Evolutionary conservation across 2,888 invertebrate species (phyloP).

Genomic region (Sminthurides aquaticus): DNA sequence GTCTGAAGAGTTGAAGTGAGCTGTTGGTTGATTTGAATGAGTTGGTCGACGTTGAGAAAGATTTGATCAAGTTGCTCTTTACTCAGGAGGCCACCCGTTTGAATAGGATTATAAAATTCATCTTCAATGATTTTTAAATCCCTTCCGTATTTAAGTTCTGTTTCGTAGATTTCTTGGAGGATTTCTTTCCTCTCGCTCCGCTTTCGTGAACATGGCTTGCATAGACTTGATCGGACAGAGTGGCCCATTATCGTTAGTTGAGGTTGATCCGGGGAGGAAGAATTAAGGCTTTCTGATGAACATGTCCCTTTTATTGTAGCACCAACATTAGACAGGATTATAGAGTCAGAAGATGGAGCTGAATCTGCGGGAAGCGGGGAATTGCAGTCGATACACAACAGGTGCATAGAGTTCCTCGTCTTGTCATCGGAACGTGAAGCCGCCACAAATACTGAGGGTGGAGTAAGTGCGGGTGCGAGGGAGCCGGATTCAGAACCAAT

Average conservation of each 20-base stretch:
- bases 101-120: constrained; percentile 87
- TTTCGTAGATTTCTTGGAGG: constrained; percentile 88
- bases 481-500: constrained; percentile 77
- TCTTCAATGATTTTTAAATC: constrained; percentile 87
- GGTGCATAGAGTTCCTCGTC: constrained; percentile 2
- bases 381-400: constrained; percentile 34
- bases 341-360: background rate
- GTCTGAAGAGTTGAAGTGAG: constrained; percentile 71
- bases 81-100: constrained; percentile 82
- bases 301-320: background rate
- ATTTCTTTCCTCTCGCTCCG: constrained; percentile 87
- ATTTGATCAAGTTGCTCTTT: constrained; percentile 84
- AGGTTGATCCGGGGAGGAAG: background rate
- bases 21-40: constrained; percentile 67
- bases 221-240: constrained; percentile 46
- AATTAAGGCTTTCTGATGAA: background rate
- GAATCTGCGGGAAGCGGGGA: constrained; percentile 23
- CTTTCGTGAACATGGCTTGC: constrained; percentile 79
- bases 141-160: constrained; percentile 89
- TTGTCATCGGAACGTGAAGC: background rate
- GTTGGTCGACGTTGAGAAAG: constrained; percentile 86
- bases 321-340: background rate
- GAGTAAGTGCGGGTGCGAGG: constrained; percentile 21
- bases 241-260: constrained; percentile 2
- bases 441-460: background rate